Evolutionary conservation across 2,888 invertebrate genomes (phyloP).

Genomic region (Acleris literana): DNA sequence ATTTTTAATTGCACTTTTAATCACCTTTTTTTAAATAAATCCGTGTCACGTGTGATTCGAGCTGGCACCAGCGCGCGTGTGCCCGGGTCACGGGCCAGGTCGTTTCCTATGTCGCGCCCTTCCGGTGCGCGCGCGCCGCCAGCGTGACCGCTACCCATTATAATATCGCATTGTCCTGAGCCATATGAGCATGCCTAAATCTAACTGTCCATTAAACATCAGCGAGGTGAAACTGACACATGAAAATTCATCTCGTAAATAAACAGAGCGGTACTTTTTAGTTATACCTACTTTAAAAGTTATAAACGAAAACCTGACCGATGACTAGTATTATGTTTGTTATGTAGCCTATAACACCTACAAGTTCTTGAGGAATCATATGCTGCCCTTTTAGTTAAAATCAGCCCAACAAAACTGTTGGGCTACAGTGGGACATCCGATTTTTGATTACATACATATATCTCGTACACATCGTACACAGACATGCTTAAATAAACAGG

Average conservation of each 20-base stretch:
- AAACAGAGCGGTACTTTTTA: neutral
- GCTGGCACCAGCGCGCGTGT: conserved; percentile 65
- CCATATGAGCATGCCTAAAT: conserved; percentile 30
- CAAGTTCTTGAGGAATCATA: too few species aligned
- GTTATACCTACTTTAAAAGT: neutral
- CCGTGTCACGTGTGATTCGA: conserved; percentile 63
- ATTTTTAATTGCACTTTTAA: neutral
- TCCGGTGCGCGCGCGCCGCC: conserved; percentile 73
- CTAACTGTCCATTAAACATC: conserved; percentile 31
- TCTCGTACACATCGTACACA: too few species aligned
- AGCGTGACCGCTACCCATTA: conserved; percentile 66
- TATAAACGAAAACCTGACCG: neutral
- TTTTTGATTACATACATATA: too few species aligned
- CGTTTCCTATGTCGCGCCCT: conserved; percentile 78
- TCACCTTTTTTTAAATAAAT: conserved; percentile 11
- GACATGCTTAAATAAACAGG: too few species aligned
- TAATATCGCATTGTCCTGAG: conserved; percentile 62
- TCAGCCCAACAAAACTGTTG: too few species aligned
- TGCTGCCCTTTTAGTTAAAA: too few species aligned
- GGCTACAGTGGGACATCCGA: too few species aligned
- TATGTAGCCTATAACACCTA: too few species aligned
- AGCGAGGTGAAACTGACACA: conserved; percentile 8
- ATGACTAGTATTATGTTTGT: too few species aligned
- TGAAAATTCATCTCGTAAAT: neutral
- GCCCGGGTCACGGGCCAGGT: conserved; percentile 72